phyloP scores from a whole-genome alignment of 2,888 invertebrate genomes.

The Minunthozetes semirufus region DNA sequence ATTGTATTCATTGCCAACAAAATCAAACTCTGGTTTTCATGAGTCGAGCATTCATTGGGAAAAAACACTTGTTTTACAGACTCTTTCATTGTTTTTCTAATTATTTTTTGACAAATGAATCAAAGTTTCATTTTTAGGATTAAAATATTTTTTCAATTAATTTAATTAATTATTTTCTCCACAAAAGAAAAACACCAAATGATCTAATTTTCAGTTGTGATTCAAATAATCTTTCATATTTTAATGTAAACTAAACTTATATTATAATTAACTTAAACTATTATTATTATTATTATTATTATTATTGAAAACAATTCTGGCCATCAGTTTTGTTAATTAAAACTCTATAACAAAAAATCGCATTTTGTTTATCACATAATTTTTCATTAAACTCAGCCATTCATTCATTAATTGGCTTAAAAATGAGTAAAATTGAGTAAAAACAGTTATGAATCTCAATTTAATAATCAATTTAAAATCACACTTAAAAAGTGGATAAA shows the following conservation, averaged over 20 bases:
- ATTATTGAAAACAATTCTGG: too few species aligned
- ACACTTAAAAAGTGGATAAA: background rate
- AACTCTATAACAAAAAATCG: background rate
- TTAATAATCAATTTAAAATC: background rate
- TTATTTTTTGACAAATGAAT: background rate
- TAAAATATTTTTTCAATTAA: too few species aligned
- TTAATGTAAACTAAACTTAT: too few species aligned
- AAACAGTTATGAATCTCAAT: background rate
- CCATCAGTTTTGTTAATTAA: background rate
- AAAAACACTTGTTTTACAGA: background rate
- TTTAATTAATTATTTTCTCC: too few species aligned
- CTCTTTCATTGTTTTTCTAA: background rate
- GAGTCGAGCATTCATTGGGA: background rate
- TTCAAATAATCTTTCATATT: too few species aligned
- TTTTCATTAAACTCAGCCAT: too few species aligned
- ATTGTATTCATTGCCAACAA: background rate
- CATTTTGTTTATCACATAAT: too few species aligned
- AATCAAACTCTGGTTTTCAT: background rate
- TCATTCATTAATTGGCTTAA: too few species aligned
- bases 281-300: too few species aligned
- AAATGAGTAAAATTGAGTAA: background rate
- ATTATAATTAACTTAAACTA: too few species aligned
- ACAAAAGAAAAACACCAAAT: too few species aligned
- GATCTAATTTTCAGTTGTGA: too few species aligned
- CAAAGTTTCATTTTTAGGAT: background rate